Conservation (phyloP, 30 jellyfish, hydroid and myxozoan genomes). For the Nemopilema nomurai region DNA sequence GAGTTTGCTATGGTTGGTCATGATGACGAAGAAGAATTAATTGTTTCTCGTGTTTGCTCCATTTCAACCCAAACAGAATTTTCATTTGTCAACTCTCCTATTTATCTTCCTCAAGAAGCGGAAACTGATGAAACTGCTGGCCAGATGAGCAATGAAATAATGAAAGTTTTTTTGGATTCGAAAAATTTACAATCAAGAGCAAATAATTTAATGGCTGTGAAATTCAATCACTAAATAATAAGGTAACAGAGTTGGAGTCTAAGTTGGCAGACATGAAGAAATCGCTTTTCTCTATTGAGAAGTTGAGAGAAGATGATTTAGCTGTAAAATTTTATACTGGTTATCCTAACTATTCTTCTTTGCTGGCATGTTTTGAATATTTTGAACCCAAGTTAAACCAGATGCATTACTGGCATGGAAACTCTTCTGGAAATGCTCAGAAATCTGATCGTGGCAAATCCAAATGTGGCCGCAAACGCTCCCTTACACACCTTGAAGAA, state of each 20-base stretch:
- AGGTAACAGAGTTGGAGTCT: constrained; percentile 1
- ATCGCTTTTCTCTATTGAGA: constrained; percentile 37
- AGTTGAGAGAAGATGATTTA: constrained; percentile 23
- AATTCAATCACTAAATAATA: neutral
- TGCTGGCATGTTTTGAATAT: constrained; percentile 27
- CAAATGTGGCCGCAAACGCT: constrained; percentile 54
- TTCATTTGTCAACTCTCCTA: constrained; percentile 20
- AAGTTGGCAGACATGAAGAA: constrained; percentile 32
- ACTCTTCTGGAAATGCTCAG: neutral
- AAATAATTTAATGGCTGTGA: constrained; percentile 3
- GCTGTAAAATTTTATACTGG: constrained; percentile 28
- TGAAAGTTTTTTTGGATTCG: constrained; percentile 6
- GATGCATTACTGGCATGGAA: constrained; percentile 50
- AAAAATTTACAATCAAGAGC: neutral
- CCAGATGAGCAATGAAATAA: constrained; percentile 2
- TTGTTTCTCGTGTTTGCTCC: constrained; percentile 14
- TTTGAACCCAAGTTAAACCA: constrained; percentile 38
- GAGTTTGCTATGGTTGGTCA: constrained; percentile 1
- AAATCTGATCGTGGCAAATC: neutral
- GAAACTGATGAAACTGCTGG: constrained; percentile 4
- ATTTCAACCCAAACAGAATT: constrained; percentile 23
- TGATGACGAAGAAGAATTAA: neutral
- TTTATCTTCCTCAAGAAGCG: constrained; percentile 38
- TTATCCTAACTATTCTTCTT: constrained; percentile 41
- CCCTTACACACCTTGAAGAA: constrained; percentile 37